These are phyloP conservation scores for Nyctibius bracteatus DNA, from an alignment of 2,113 vertebrate species.

Conservation along the genomic window DNA sequence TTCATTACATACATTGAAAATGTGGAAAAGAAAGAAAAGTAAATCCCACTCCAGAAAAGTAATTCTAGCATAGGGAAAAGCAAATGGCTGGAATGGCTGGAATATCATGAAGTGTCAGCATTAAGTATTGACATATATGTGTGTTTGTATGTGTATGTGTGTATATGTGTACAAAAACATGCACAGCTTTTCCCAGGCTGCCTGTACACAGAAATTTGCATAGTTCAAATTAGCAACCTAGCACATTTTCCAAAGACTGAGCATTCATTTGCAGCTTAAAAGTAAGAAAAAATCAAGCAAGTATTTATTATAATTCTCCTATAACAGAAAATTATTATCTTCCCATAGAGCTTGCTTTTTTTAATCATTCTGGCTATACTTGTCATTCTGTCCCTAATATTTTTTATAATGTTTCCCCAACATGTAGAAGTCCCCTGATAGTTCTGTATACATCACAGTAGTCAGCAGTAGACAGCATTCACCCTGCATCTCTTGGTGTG, in stretches of 20 bases:
- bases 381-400: background rate
- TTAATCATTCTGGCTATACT: background rate
- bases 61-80: background rate
- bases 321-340: background rate
- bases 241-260: background rate
- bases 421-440: background rate
- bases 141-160: no score
- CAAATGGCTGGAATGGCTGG: background rate
- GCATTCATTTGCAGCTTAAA: background rate
- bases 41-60: background rate
- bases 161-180: background rate
- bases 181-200: background rate
- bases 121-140: background rate
- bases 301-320: background rate
- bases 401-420: background rate
- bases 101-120: background rate
- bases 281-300: background rate
- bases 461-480: background rate
- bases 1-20: background rate
- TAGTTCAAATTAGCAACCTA: background rate
- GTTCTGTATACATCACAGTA: accelerated
- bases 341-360: background rate
- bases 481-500: background rate
- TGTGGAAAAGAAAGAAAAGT: background rate
- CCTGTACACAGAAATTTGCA: background rate